Evolutionary conservation across 2,888 invertebrate species (phyloP).

Genomic region (Caenorhabditis macrosperma): DNA sequence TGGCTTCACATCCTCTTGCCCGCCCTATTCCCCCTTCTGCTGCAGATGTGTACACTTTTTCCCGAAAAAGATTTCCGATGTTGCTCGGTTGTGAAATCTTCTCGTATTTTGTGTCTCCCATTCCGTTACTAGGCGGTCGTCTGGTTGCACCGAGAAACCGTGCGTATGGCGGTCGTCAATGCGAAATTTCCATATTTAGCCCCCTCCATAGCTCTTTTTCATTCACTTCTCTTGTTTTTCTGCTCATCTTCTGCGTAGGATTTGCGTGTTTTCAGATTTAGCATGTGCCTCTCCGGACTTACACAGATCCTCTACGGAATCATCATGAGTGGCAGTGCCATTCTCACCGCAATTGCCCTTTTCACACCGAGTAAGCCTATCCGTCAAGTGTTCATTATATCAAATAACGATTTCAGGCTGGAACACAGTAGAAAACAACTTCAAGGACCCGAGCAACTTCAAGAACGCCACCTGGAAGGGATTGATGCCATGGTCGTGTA

Average conservation of each 20-base stretch:
- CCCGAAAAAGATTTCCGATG: slow-evolving; percentile 14
- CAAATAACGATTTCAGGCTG: slow-evolving; percentile 26
- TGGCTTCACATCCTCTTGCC: background rate
- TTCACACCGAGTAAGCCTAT: slow-evolving; percentile 63
- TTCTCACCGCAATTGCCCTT: slow-evolving; percentile 61
- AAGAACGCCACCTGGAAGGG: slow-evolving; percentile 30
- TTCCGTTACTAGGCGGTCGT: slow-evolving; percentile 53
- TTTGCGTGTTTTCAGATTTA: background rate
- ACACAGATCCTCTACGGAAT: slow-evolving; percentile 69
- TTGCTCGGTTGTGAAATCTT: slow-evolving; percentile 8
- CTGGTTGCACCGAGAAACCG: slow-evolving; percentile 34
- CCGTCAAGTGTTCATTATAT: background rate
- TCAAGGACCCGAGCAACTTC: background rate
- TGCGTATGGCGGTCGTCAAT: slow-evolving; percentile 30
- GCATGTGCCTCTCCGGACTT: slow-evolving; percentile 65
- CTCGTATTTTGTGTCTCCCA: slow-evolving; percentile 37
- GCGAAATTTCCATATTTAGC: slow-evolving; percentile 37
- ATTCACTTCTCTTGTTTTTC: slow-evolving; percentile 7
- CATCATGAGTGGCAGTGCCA: slow-evolving; percentile 58
- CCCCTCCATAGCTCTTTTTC: background rate
- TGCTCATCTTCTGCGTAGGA: no score
- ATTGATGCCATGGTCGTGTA: slow-evolving; percentile 61
- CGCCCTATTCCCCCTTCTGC: background rate
- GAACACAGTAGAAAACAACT: slow-evolving; percentile 47
- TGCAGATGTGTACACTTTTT: slow-evolving; percentile 23